Conservation (phyloP, 2,888 invertebrate species). For the Campoplex capitator region DNA sequence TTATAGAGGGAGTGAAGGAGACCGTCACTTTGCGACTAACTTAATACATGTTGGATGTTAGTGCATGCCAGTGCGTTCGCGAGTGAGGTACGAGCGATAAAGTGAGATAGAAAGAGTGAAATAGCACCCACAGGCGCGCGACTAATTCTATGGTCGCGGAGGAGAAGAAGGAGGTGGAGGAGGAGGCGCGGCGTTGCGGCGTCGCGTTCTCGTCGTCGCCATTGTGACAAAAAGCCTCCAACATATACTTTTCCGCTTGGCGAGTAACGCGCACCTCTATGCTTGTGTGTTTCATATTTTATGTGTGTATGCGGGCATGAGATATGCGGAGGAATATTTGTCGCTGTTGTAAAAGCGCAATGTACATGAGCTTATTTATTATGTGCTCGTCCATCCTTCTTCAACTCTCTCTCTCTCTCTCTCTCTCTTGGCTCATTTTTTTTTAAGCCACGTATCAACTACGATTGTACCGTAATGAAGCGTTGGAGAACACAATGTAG, state of each 20-base stretch:
- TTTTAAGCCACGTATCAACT: constrained; percentile 49
- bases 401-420: constrained; percentile 16
- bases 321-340: neutral
- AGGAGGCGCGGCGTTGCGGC: constrained; percentile 58
- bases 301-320: neutral
- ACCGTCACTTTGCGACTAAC: constrained; percentile 76
- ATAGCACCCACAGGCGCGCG: constrained; percentile 64
- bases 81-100: neutral
- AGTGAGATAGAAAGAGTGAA: constrained; percentile 39
- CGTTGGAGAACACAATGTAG: constrained; percentile 56
- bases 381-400: constrained; percentile 14
- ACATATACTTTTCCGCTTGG: constrained; percentile 67
- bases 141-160: constrained; percentile 60
- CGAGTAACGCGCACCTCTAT: constrained; percentile 57
- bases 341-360: constrained; percentile 14
- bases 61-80: constrained; percentile 32
- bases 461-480: constrained; percentile 65
- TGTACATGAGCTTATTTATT: constrained; percentile 36
- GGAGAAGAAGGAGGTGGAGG: constrained; percentile 34
- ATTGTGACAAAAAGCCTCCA: constrained; percentile 66
- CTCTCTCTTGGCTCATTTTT: constrained; percentile 15
- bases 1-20: constrained; percentile 61
- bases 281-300: constrained; percentile 7
- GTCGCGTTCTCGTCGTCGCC: constrained; percentile 65
- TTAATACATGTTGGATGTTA: constrained; percentile 55